Base-by-base conservation (phyloP, 1,140 invertebrate species). In the Papilio polytes region DNA sequence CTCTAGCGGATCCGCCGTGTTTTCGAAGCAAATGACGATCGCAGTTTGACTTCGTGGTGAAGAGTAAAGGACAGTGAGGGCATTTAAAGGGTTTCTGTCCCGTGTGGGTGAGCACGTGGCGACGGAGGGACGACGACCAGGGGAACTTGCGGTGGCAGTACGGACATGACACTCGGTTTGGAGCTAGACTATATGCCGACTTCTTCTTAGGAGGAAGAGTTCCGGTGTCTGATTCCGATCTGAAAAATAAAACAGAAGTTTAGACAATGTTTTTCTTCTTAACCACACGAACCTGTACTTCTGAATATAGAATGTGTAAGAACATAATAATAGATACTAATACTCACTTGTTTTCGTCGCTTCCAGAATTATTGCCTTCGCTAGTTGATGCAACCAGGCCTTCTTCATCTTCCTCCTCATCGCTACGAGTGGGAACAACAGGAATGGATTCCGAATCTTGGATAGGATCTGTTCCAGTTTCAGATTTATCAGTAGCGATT, bases 81-180 rank as follows among this genome's bases (percentile, higher is more conserved):
- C 99, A 99, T 89, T 99, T 98, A 95, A 97, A 99, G 0, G 99
- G 99, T 89, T 99, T 99, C 90, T 99, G 98, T 6, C 99, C 99
- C 6, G 98, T 99, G 88, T 99, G 98, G 0, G 98, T 99, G 0
- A 99, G 96, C 36, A 99, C 98, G 91, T 99, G 99, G 3, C 98
- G 96, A 3, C 98, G 96, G 13, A 99, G 95, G 0, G 98, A 99
- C 15, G 98, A 99, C 4, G 98, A 98, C 99, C 99, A 99, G 0
- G 99, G 99, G 90, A 99, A 99, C 87, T 98, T 98, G 36, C 98
- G 96, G 73, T 97, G 96, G 91, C 99, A 99, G 87, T 98, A 99
- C 0, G 98, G 98, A 90, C 99, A 99, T 12, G 97, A 97, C 0
- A 98, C 98, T 63, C 98, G 96, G 90, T 99, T 99, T 1, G 98